Conservation (phyloP, 2,888 invertebrate genomes). For the Notodonta ziczac region DNA sequence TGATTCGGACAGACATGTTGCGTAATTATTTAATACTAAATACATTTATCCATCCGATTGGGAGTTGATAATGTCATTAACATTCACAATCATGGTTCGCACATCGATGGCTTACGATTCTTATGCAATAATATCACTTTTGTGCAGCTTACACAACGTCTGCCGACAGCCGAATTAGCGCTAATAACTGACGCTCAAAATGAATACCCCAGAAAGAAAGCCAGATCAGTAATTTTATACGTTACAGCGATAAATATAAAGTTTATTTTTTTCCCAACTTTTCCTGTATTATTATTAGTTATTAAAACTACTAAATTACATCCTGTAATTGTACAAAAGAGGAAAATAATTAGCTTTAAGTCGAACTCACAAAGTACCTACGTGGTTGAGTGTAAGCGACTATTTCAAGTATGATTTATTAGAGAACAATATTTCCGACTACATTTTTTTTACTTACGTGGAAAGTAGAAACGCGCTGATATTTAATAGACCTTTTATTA, state of each 20-base stretch:
- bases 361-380: too few species aligned
- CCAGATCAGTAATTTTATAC: neutral
- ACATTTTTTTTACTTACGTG: neutral
- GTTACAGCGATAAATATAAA: neutral
- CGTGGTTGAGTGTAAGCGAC: too few species aligned
- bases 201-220: neutral
- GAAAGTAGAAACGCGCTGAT: neutral
- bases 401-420: too few species aligned
- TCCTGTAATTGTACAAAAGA: neutral
- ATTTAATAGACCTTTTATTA: neutral
- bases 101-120: slow-evolving; percentile 41
- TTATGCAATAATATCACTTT: slow-evolving; percentile 40
- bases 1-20: slow-evolving; percentile 31
- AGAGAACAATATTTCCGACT: too few species aligned
- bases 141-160: slow-evolving; percentile 39
- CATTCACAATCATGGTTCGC: slow-evolving; percentile 43
- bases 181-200: slow-evolving; percentile 16
- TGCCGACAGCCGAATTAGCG: slow-evolving; percentile 31
- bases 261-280: neutral
- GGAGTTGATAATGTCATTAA: slow-evolving; percentile 53
- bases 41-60: slow-evolving; percentile 47
- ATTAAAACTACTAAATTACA: slow-evolving; percentile 16
- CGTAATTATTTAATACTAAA: slow-evolving; percentile 49
- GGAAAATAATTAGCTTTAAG: too few species aligned
- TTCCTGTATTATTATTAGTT: slow-evolving; percentile 5